Base-by-base conservation (phyloP, 1,140 invertebrate species). In the Mylabris phalerata region DNA sequence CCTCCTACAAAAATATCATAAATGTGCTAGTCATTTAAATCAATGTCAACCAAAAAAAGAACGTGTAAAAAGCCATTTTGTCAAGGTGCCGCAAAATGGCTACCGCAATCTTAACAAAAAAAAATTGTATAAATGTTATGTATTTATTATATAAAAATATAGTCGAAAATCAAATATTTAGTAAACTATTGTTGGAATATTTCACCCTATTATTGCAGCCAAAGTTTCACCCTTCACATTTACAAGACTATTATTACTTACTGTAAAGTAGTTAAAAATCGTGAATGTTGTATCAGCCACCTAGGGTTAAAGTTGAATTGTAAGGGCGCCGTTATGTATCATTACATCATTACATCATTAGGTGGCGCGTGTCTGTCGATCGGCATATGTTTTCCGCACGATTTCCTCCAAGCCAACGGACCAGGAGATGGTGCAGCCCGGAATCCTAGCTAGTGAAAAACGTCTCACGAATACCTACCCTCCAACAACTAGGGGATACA, bases 91-190 rank as follows among this genome's bases (percentile, higher is more conserved):
- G 66, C 56, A 55, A 60, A 61, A 68, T 65, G 59, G 59, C 55
- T 61, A 40, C 43, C 50, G 27, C 63, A 66, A 59, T 60, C 25
- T 54, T 62, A 61, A 64, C n/a, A n/a, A 54, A 56, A 59, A 32
- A 32, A 4, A 60, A 61, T 51, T 64, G 61, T 69, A 72, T 72
- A 72, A 72, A 72, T 72, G 71, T 72, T 72, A 68, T 69, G 71
- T 72, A 72, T 71, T 72, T 72, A 72, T 72, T 72, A 71, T 72
- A 72, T 59, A 69, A 69, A 32, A 70, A 67, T 62, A 68, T 64
- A 67, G 50, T 45, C 38, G 41, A 64, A 61, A 61, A 66, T 27
- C 48, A 44, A 25, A 40, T 39, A 38, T 47, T 25, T 32, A 32
- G 32, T 32, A 32, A 32, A 32, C 11, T 24, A 42, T 54, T 10